Evolutionary conservation across 2,888 invertebrate species (phyloP).

Genomic region (Hoplodrina blanda): DNA sequence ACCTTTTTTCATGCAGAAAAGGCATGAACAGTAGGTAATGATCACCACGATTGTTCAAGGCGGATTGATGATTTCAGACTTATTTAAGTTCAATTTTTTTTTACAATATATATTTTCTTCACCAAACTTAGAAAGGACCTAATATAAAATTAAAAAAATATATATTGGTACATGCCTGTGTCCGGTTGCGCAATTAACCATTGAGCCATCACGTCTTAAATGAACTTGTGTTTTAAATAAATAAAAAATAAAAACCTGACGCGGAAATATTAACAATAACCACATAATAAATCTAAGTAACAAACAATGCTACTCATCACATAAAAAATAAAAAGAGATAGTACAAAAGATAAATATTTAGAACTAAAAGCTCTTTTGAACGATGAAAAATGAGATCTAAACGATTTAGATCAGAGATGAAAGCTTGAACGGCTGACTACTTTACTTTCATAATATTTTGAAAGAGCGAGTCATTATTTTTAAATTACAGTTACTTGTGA

Average conservation of each 20-base stretch:
- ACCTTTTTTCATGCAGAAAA: no score
- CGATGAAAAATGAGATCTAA: slow-evolving; percentile 62
- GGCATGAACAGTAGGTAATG: no score
- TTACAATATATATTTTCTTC: no score
- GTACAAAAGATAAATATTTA: slow-evolving; percentile 59
- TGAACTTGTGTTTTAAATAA: neutral
- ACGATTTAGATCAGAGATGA: slow-evolving; percentile 58
- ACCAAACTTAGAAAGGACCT: no score
- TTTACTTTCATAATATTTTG: slow-evolving; percentile 65
- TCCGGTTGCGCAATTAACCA: no score
- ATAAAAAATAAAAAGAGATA: slow-evolving; percentile 37
- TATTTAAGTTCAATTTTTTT: no score
- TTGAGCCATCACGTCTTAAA: no score
- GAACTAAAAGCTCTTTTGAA: slow-evolving; percentile 58
- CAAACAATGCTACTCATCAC: slow-evolving; percentile 43
- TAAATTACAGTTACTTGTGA: slow-evolving; percentile 56
- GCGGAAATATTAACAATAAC: slow-evolving; percentile 32
- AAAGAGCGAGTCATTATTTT: slow-evolving; percentile 63
- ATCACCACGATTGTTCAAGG: no score
- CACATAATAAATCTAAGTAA: slow-evolving; percentile 31
- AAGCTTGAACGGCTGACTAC: slow-evolving; percentile 41
- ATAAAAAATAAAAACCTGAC: slow-evolving; percentile 13
- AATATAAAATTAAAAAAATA: no score
- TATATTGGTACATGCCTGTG: no score
- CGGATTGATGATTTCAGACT: no score